phyloP scores from a whole-genome alignment of 2,113 vertebrate species.

The Neomonachus schauinslandi region DNA sequence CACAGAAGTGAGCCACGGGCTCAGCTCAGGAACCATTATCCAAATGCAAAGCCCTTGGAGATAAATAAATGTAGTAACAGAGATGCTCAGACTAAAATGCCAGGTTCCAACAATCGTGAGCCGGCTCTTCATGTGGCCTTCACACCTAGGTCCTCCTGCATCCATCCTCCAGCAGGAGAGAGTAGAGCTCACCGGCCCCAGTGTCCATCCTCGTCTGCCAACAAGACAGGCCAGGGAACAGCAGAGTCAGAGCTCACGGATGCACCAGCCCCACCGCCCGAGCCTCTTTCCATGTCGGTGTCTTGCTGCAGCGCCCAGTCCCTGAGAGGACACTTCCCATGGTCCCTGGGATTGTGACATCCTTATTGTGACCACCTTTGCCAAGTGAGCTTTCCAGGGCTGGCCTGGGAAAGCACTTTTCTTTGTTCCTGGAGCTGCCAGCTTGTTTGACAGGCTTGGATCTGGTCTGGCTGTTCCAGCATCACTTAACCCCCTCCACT shows the following conservation, averaged over 20 bases:
- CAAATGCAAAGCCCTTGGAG: background rate
- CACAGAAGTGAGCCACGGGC: background rate
- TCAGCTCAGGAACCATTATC: background rate
- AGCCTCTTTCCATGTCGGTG: background rate
- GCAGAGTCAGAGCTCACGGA: background rate
- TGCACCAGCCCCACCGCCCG: background rate
- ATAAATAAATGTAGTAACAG: background rate
- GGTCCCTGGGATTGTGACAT: constrained; percentile 28
- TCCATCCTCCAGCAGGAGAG: background rate
- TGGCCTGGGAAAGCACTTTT: constrained; percentile 50
- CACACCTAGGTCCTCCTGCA: background rate
- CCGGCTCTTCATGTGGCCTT: background rate
- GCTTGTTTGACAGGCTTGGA: constrained; percentile 52
- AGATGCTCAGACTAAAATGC: background rate
- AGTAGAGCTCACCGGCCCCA: background rate
- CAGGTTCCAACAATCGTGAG: background rate
- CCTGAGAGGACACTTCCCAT: constrained; percentile 28
- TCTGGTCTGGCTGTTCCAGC: constrained; percentile 34
- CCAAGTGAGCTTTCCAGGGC: constrained; percentile 38
- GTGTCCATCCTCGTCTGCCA: background rate
- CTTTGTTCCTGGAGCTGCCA: constrained; percentile 37
- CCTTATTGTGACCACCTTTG: background rate
- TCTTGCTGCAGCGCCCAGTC: background rate
- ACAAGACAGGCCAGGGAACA: background rate
- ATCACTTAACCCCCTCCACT: constrained; percentile 41